Percentiles rank a stretch among this genome's conserved stretches.
phyloP scores from a whole-genome alignment of 2,888 invertebrate genomes.

The Dugesia japonica region DNA sequence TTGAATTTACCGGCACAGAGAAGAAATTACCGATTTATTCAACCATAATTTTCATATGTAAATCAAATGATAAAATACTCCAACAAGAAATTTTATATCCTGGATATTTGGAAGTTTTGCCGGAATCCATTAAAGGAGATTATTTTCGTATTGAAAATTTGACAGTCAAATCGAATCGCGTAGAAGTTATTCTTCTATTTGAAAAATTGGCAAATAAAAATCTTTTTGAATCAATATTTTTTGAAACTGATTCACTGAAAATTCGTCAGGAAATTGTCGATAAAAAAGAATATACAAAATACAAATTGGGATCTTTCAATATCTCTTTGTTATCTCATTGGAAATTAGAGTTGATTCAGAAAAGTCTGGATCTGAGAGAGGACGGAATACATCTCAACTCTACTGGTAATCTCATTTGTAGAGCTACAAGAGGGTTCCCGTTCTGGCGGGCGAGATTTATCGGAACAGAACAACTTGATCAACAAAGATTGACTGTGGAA shows the following conservation, averaged over 20 bases:
- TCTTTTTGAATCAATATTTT: neutral
- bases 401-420: neutral
- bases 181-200: neutral
- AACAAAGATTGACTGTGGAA: neutral
- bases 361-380: neutral
- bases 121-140: neutral
- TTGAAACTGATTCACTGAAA: neutral
- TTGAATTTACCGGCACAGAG: neutral
- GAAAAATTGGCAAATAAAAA: neutral
- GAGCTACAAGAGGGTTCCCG: neutral
- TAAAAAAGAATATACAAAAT: too few relatives aligned
- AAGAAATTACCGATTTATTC: neutral
- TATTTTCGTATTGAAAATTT: neutral
- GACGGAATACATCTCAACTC: neutral
- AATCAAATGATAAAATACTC: neutral
- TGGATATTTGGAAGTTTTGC: neutral
- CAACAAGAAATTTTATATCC: neutral
- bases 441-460: neutral
- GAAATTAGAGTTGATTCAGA: neutral
- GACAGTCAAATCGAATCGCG: neutral
- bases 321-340: neutral
- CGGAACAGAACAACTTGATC: neutral
- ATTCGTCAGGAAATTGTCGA: neutral
- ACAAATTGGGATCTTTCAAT: too few relatives aligned
- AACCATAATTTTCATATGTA: neutral